Base-by-base conservation (phyloP, 1,140 invertebrate genomes). In the Brachionus plicatilis region DNA sequence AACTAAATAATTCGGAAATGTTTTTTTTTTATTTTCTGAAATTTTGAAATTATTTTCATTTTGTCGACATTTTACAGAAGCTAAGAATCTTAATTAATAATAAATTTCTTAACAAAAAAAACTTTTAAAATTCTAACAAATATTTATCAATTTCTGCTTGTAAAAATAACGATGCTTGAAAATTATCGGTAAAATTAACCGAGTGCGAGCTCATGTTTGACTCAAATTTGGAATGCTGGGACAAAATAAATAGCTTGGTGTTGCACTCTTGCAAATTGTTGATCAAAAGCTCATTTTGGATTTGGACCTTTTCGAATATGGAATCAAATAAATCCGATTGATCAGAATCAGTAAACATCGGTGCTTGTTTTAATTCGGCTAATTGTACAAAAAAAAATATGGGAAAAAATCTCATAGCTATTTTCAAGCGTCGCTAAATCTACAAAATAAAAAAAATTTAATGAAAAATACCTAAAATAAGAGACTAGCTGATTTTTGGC, bases 231-330 rank as follows among this genome's bases (percentile, higher is more conserved):
- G 17, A 5, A 20, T 60, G 17, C 8, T 60, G 53, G 20, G 53
- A 17, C 53, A 60, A 9, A 24, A 33, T n/a, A 68, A 68, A 33
- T 14, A 75, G n/a, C 37, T 20, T 75, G 17, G 33, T 43, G 17
- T 43, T 43, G 24, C 70, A 75, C 4, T 75, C 70, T 24, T 41
- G 17, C 20, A 75, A 45, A 75, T 43, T 75, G 17, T 43, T 75
- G 17, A 43, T 75, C 33, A 43, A 24, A 17, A 75, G 41, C 11
- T 75, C 70, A 75, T 75, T 75, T 45, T 75, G 70, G n/a, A 43
- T 43, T 75, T 75, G 70, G 9, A 75, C 20, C 12, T 75, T 75
- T 75, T 75, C 41, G 17, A 75, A 75, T 27, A 75, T 68, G 27
- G 66, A 68, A 68, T 68, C 33, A 68, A 68, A 33, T 12, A 41